phyloP scores from a whole-genome alignment of 2,888 invertebrate genomes.

The Agrenia bidenticulata region DNA sequence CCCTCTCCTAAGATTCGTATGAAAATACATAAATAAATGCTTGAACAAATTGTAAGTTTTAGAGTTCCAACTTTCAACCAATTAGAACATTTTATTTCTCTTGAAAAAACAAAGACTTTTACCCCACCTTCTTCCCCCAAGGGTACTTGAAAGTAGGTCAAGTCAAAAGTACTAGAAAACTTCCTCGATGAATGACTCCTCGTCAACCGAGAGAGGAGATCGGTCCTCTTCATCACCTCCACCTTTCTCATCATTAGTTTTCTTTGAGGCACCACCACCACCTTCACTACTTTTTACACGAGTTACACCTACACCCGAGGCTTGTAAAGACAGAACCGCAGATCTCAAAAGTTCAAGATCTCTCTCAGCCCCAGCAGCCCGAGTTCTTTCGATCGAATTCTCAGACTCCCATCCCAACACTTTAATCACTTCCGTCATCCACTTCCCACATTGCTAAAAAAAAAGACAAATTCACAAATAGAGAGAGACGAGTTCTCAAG shows the following conservation, averaged over 20 bases:
- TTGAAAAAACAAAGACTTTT: neutral
- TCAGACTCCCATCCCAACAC: constrained; percentile 48
- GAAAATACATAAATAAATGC: too few species aligned
- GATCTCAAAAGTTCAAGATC: constrained; percentile 36
- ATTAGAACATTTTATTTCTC: too few species aligned
- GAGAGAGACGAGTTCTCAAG: neutral
- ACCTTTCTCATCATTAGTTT: neutral
- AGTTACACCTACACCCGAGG: neutral
- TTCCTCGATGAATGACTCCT: constrained; percentile 43
- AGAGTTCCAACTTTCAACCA: too few species aligned
- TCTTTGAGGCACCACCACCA: neutral
- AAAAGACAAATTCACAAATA: neutral
- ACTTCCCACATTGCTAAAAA: constrained; percentile 42
- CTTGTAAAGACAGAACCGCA: constrained; percentile 32
- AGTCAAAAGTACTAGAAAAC: constrained; percentile 25
- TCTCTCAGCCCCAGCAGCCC: constrained; percentile 45
- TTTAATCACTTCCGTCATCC: constrained; percentile 45
- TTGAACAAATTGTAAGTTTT: too few species aligned
- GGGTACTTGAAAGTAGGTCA: constrained; percentile 2
- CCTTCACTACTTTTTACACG: neutral
- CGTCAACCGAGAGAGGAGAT: constrained; percentile 30
- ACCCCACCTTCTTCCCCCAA: neutral
- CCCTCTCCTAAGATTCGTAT: too few species aligned
- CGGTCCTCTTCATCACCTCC: constrained; percentile 1
- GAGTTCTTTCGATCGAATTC: constrained; percentile 44